These are phyloP conservation scores for Mythimna pallens DNA, from an alignment of 2,888 invertebrate genomes.

Conservation along the genomic window DNA sequence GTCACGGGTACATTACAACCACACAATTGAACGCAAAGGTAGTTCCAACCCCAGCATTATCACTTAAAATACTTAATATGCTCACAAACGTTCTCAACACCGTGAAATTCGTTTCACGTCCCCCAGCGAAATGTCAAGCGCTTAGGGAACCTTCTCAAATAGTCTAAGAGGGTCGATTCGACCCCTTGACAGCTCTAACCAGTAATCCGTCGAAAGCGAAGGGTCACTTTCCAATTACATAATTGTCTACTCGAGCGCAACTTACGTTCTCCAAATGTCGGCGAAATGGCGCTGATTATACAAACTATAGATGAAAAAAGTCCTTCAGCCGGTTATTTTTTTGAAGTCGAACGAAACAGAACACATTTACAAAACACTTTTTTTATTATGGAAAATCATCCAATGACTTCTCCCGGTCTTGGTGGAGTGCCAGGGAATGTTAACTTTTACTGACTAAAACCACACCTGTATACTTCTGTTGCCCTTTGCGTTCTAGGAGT, in stretches of 20 bases:
- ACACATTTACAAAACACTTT: not conserved
- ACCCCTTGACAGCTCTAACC: slow-evolving; percentile 83
- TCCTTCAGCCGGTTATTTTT: not conserved
- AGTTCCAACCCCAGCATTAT: slow-evolving; percentile 62
- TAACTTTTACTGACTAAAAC: no score
- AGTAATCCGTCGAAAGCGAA: slow-evolving; percentile 85
- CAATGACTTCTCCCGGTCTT: no score
- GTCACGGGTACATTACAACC: slow-evolving; percentile 60
- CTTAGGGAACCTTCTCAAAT: slow-evolving; percentile 65
- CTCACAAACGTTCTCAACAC: slow-evolving; percentile 75
- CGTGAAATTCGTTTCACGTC: slow-evolving; percentile 81
- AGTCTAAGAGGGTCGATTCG: slow-evolving; percentile 71
- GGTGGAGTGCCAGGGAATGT: no score
- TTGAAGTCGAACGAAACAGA: not conserved
- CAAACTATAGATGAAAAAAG: slow-evolving; percentile 30
- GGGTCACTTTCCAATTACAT: slow-evolving; percentile 80
- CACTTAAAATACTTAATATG: slow-evolving; percentile 76
- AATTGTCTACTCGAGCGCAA: slow-evolving; percentile 79
- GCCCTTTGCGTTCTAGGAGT: no score
- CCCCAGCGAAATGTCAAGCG: slow-evolving; percentile 81
- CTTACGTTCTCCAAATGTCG: slow-evolving; percentile 72
- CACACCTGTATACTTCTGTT: no score
- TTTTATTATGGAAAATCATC: no score
- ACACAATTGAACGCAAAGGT: slow-evolving; percentile 59
- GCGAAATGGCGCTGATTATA: slow-evolving; percentile 57